phyloP scores from a whole-genome alignment of 2,888 invertebrate genomes.

The Leptodirus hochenwartii region DNA sequence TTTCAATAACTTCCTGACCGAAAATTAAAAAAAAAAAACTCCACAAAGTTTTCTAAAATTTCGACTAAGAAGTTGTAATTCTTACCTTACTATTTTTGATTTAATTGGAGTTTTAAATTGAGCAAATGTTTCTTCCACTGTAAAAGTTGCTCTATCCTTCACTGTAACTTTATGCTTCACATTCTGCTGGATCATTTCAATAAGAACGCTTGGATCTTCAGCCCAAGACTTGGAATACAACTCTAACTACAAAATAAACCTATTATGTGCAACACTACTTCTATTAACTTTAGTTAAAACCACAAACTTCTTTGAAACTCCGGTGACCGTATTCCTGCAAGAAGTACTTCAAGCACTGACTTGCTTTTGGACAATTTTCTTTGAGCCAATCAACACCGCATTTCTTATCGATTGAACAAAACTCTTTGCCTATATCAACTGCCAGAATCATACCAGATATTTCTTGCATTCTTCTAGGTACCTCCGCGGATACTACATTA shows the following conservation, averaged over 20 bases:
- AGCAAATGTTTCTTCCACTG: slow-evolving; percentile 29
- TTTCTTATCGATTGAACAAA: slow-evolving; percentile 29
- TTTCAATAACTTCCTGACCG: slow-evolving; percentile 38
- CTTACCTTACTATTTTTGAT: too few relatives aligned
- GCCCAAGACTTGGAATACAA: slow-evolving; percentile 46
- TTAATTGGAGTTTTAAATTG: slow-evolving; percentile 32
- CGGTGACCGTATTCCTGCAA: slow-evolving; percentile 54
- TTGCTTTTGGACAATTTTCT: slow-evolving; percentile 28
- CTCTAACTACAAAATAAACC: slow-evolving; percentile 38
- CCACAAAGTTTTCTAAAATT: too few relatives aligned
- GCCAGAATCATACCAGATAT: slow-evolving; percentile 18
- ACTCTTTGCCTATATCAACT: slow-evolving; percentile 28
- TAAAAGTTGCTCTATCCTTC: slow-evolving; percentile 18
- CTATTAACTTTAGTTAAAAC: slow-evolving; percentile 43
- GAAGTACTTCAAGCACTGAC: slow-evolving; percentile 35
- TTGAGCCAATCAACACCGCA: slow-evolving; percentile 40
- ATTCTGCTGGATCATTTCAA: slow-evolving; percentile 40
- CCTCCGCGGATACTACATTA: slow-evolving; percentile 57
- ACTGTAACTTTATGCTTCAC: slow-evolving; percentile 17
- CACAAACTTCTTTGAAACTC: slow-evolving; percentile 37
- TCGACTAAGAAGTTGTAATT: too few relatives aligned
- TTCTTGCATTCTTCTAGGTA: slow-evolving; percentile 27
- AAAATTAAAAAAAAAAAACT: too few relatives aligned
- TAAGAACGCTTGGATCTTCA: slow-evolving; percentile 38
- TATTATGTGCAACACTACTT: too few relatives aligned